Evolutionary conservation across 2,888 invertebrate genomes (phyloP), one percentile per base, ranked within the genome.

Genomic region (Drosophila nr. perissopoda): DNA sequence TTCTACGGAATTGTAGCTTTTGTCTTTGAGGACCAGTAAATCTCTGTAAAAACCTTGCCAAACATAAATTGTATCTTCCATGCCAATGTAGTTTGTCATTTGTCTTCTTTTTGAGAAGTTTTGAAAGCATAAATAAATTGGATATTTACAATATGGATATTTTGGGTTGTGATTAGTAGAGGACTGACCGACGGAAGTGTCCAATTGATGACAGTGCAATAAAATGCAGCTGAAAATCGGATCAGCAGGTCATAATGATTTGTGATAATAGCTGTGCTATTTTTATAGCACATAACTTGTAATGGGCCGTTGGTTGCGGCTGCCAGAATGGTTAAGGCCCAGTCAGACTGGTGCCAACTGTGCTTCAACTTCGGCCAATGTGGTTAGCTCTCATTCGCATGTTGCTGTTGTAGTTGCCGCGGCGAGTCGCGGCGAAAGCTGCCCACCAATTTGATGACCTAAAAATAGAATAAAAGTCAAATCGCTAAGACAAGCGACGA

Each of bases 381-480:
- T 63, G 54, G 57, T 46, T 42, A 57, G 56, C 34, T 29, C 36
- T 34, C 18, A 33, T 13, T 62, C 40, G 51, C 27, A 51, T 60
- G 40, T 13, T 62, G 54, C 51, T 58, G 36, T 3, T 7, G 36
- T 27, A 42, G 29, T 31, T 36, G 61, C 34, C 29, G 72, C 59
- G 58, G 62, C 70, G 56, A 70, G 51, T 52, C 56, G 65, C 63
- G 63, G 64, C 66, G 79, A 62, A 66, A 75, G 61, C 49, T 82
- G 70, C 79, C 82, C 82, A 89, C 56, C 88, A 72, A 76, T 75
- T 83, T 80, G 77, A 88, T 87, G 87, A 87, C 91, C 87, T 89
- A 91, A 89, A 87, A 87, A 91, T 91, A 87, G 90, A 85, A 85
- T 70, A 88, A 79, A 78, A 78, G 82, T 82, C 79, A 82, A 87